Percentiles rank a stretch among this genome's conserved stretches.
phyloP scores from a whole-genome alignment of 2,797 vertebrate genomes.

The Erithacus rubecula region DNA sequence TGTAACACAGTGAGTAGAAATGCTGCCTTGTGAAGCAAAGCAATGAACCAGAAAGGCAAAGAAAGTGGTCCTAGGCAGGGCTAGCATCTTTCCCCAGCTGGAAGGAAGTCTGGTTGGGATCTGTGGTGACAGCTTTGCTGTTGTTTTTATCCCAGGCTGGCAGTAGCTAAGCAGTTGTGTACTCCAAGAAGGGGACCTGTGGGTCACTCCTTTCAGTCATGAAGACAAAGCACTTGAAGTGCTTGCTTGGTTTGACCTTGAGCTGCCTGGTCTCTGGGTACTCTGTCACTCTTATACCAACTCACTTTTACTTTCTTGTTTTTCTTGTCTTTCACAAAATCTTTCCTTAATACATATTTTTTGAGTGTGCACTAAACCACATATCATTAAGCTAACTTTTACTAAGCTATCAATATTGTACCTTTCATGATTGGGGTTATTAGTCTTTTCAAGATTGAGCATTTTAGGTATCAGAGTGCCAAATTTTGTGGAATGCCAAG shows the following conservation, averaged over 20 bases:
- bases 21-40: not conserved
- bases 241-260: not conserved
- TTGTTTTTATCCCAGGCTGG: not conserved
- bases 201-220: not conserved
- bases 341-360: not conserved
- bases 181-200: not conserved
- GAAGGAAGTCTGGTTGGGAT: not conserved
- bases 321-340: not conserved
- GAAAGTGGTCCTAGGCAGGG: not conserved
- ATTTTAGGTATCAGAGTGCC: not conserved
- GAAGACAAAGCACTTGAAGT: not conserved
- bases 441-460: not conserved
- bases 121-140: not conserved
- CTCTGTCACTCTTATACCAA: not conserved
- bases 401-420: not conserved
- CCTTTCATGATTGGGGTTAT: not conserved
- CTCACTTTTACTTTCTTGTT: not conserved
- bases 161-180: not conserved
- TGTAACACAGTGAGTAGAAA: not conserved
- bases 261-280: not conserved
- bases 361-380: not conserved
- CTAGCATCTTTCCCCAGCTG: not conserved
- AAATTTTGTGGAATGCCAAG: not conserved
- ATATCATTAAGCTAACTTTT: not conserved
- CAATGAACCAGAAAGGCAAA: not conserved